Evolutionary conservation across 2,797 vertebrate genomes (phyloP), one percentile per base, ranked within the genome.

Genomic region (Enteromius mattozi): DNA sequence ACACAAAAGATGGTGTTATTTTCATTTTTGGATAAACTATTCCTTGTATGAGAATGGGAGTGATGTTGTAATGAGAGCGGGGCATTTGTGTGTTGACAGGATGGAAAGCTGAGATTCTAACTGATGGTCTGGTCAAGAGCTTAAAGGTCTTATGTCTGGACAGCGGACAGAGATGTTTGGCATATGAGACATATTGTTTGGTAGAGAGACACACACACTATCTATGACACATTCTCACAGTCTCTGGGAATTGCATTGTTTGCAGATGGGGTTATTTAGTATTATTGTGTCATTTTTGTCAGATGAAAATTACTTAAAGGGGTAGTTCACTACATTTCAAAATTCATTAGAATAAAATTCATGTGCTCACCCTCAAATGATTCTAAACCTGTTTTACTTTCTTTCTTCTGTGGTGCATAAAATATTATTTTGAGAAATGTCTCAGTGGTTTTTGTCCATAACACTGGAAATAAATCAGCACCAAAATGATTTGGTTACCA

Each of bases 31-130:
- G 24, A 27, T 24, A 14, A 27, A 51, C 24, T 35, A 5, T 47
- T 5, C 3, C 40, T 45, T 70, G 10, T 69, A 19, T 68, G 51
- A 45, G 56, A 81, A 21, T 84, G 82, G 87, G 74, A 82, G 10
- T 16, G 21, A 13, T 7, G 5, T n/a, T 78, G 88, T 78, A 63
- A 10, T 5, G 27, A 35, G 63, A n/a, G n/a, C 19, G 21, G 9
- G 24, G 24, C 87, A 87, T 66, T 89, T 89, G 69, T 77, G 78
- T 91, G 89, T 91, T 93, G 92, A 94, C 91, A 91, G 89, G 86
- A 94, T 94, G 93, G 93, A 94, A 94, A 94, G 86, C 91, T 83
- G 42, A 84, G 77, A 87, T 81, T 85, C 88, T 89, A 86, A 88
- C 84, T 87, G 89, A 91, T 89, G 87, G 86, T 70, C 87, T 88